A percentile compares a stretch with the other conserved stretches of the same genome.
phyloP scores from a whole-genome alignment of 2,888 invertebrate genomes.

The Tenthredo mesomela region DNA sequence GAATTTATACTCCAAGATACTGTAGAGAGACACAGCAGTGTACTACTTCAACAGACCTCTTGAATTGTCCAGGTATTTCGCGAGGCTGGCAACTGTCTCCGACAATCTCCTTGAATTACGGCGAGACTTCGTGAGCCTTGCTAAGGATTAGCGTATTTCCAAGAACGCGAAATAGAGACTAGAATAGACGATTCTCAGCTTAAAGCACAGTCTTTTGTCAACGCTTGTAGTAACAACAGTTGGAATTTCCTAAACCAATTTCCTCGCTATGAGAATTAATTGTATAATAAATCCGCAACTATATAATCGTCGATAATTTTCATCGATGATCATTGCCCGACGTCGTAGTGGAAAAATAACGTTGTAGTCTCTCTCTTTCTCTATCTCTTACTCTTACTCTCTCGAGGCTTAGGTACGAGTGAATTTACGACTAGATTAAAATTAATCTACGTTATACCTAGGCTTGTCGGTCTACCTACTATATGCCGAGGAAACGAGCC shows the following conservation, averaged over 20 bases:
- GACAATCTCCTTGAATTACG: slow-evolving; percentile 37
- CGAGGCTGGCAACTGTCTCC: not conserved
- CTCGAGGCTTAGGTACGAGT: not conserved
- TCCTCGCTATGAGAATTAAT: not conserved
- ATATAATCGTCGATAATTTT: not conserved
- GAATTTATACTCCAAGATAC: slow-evolving; percentile 1
- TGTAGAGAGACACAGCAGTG: not conserved
- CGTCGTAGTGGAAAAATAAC: not conserved
- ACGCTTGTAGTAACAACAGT: no score
- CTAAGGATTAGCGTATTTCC: slow-evolving; percentile 13
- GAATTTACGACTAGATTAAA: slow-evolving; percentile 49
- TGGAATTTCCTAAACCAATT: not conserved
- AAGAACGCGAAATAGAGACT: slow-evolving; percentile 6
- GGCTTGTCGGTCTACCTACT: slow-evolving; percentile 9
- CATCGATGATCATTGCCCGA: not conserved
- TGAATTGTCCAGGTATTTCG: slow-evolving; percentile 34
- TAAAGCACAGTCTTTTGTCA: no score
- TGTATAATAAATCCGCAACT: not conserved
- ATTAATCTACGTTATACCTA: slow-evolving; percentile 28
- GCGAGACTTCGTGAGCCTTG: not conserved
- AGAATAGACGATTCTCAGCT: not conserved
- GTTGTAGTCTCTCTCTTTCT: not conserved
- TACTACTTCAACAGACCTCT: not conserved
- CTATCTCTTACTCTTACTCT: not conserved
- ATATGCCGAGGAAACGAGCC: slow-evolving; percentile 29